Percentiles rank a stretch among this genome's conserved stretches.
These are phyloP conservation scores for Glaucopsyche alexis DNA, from an alignment of 2,888 invertebrate species.

Conservation along the genomic window DNA sequence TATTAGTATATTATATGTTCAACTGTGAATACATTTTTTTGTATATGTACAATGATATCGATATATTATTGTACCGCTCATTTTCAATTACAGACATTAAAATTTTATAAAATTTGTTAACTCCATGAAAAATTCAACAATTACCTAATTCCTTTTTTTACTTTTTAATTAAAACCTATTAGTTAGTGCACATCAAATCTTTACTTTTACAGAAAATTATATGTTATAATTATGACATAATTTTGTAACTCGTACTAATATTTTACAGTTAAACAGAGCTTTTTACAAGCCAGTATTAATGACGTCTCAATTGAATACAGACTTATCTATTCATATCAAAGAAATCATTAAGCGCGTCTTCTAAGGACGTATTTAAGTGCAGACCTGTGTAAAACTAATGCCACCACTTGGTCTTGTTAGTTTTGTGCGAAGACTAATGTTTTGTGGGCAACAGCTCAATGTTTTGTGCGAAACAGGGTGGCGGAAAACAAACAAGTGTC, in stretches of 20 bases:
- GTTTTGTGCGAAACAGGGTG: constrained; percentile 36
- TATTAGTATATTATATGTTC: no score
- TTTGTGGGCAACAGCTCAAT: constrained; percentile 40
- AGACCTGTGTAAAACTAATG: constrained; percentile 55
- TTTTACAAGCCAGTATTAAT: neutral
- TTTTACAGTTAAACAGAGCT: neutral
- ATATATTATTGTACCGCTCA: no score
- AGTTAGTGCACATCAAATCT: no score
- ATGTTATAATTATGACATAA: neutral
- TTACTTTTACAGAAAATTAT: no score
- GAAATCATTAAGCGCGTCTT: constrained; percentile 29
- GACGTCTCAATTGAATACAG: constrained; percentile 6
- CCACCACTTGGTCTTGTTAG: constrained; percentile 63
- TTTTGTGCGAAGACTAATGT: constrained; percentile 67
- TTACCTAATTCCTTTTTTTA: no score
- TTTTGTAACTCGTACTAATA: neutral
- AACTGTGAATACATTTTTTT: no score
- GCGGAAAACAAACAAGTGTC: constrained; percentile 70
- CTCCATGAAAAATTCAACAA: no score
- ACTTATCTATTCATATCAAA: constrained; percentile 17
- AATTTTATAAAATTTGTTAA: no score
- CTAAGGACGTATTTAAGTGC: constrained; percentile 42
- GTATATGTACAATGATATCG: no score
- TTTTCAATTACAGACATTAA: no score
- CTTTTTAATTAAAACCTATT: no score